Evolutionary conservation across 1,140 invertebrate species (phyloP), one percentile per base, ranked within the genome.

Genomic region (Cotesia glomerata): DNA sequence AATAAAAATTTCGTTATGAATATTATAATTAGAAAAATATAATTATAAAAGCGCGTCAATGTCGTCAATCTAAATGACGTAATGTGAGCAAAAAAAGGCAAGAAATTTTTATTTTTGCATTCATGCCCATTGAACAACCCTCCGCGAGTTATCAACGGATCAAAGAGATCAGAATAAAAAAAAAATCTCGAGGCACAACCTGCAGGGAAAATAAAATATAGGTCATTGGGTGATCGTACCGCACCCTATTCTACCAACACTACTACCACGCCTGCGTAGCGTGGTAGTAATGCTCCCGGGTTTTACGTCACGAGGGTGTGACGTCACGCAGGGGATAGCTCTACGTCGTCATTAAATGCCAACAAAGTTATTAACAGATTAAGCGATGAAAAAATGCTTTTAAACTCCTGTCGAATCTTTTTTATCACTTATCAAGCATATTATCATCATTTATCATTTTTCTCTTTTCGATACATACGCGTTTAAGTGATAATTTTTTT

Each of bases 221-320:
- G 82, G 82, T 73, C 81, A 83, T 79, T 82, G 80, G 81, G 82
- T 81, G 82, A 81, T 82, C 77, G 76, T 69, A 75, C 75, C 78
- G 69, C 76, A 76, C 77, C 75, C 76, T 75, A 74, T 64, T 52
- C 59, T 59, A 64, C n/a, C 13, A 51, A 45, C 56, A n/a, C 16
- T 14, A 54, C 51, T 64, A 65, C 74, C 70, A 78, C 81, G 78
- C 80, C 81, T 81, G 79, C 78, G 81, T 81, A 82, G 79, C 78
- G 78, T n/a, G n/a, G n/a, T n/a, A n/a, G n/a, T 79, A 81, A 78
- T 73, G 73, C 79, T 71, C 76, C 76, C 74, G 72, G 74, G 65
- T 76, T 79, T 80, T 78, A 81, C 80, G 80, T 81, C 78, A 81
- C 73, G 74, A 75, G 67, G 61, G 67, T 67, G 68, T 76, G 75